Base-by-base conservation (phyloP, 2,113 vertebrate species). In the Tursiops truncatus region DNA sequence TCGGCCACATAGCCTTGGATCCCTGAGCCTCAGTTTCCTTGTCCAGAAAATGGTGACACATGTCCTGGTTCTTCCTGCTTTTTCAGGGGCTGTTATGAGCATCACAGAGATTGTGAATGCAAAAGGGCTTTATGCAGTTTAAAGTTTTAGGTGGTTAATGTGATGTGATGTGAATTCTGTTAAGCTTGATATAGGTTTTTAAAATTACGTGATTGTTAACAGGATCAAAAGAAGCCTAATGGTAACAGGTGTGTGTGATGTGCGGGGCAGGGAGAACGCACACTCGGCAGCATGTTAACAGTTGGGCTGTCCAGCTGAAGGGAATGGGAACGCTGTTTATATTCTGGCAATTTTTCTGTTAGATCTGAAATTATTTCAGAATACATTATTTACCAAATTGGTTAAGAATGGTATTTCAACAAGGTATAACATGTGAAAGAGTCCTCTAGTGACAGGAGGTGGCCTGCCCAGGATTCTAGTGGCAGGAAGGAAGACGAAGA, bases 291-390 rank as follows among this genome's bases (percentile, higher is more conserved):
- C 41, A 2, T 33, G 68, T 0, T 60, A 8, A 36, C 63, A 31
- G 63, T 0, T 12, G 58, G 28, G 28, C 8, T 0, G 1, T 6
- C 0, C 8, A 23, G 80, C 8, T 8, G 41, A 62, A 50, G 60
- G 70, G 25, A 13, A 12, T 0, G 11, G 3, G 53, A 12, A 38
- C 1, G 20, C 33, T 62, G 28, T 31, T 58, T 33, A 8, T 44
- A 2, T 36, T 25, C 41, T 71, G 62, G 77, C 10, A 15, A 38
- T 6, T 91, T 80, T 70, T 56, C 86, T 80, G 8, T 58, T 80
- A 63, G 38, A 36, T 21, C 21, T 56, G 58, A 87, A 38, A 41
- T 73, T 71, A 60, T 89, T 74, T 73, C 14, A 85, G 56, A 89
- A 38, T 41, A 36, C 8, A 4, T 53, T 38, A 92, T 62, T n/a